Evolutionary conservation across 2,888 invertebrate species (phyloP).

Genomic region (Caenorhabditis plicata): DNA sequence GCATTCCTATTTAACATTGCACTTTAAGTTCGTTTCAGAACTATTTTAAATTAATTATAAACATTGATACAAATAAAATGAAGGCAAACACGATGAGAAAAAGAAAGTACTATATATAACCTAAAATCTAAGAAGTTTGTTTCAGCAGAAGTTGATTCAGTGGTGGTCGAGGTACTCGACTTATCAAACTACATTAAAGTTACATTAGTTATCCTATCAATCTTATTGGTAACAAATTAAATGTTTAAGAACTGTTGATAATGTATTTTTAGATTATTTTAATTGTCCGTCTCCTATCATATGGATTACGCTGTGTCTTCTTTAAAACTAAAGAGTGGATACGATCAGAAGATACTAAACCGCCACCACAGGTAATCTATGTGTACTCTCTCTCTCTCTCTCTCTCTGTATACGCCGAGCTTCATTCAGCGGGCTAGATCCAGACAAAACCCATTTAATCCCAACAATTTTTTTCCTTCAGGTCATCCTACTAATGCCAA

Average conservation of each 20-base stretch:
- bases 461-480: slow-evolving; percentile 8
- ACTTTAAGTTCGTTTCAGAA: background rate
- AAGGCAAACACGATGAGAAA: background rate
- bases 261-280: slow-evolving; percentile 20
- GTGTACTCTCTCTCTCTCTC: background rate
- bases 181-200: slow-evolving; percentile 51
- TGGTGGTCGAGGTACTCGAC: slow-evolving; percentile 42
- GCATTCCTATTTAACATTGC: no score
- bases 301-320: slow-evolving; percentile 37
- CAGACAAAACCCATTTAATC: background rate
- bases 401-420: no score
- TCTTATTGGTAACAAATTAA: slow-evolving; percentile 21
- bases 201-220: slow-evolving; percentile 33
- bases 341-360: slow-evolving; percentile 30
- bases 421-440: background rate
- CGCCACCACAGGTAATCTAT: slow-evolving; percentile 33
- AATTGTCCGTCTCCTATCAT: slow-evolving; percentile 37
- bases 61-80: background rate
- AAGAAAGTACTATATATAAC: background rate
- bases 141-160: slow-evolving; percentile 49
- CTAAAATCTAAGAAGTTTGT: background rate
- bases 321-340: slow-evolving; percentile 45
- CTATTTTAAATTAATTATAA: background rate
- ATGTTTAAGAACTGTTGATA: background rate
- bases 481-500: slow-evolving; percentile 52